A percentile compares a stretch with the other conserved stretches of the same genome.
phyloP scores from a whole-genome alignment of 2,113 vertebrate genomes.

The Clarias gariepinus region DNA sequence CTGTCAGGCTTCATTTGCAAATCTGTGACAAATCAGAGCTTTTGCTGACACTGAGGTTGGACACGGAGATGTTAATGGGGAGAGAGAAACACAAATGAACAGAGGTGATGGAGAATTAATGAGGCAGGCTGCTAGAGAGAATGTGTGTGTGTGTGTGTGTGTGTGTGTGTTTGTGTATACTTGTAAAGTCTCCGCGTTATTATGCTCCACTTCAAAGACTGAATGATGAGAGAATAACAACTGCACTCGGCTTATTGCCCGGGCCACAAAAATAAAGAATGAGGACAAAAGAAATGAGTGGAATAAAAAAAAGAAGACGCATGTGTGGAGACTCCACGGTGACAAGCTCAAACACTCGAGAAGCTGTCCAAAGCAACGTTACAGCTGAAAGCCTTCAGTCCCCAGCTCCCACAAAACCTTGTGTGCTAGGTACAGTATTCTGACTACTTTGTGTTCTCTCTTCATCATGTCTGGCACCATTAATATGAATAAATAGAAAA shows the following conservation, averaged over 20 bases:
- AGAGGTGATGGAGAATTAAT: conserved; percentile 22
- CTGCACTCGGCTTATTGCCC: conserved; percentile 46
- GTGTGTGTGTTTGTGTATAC: not conserved
- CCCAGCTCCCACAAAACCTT: not conserved
- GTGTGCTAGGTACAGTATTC: not conserved
- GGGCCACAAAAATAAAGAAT: not conserved
- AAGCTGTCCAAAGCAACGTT: conserved; percentile 30
- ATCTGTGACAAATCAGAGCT: conserved; percentile 16
- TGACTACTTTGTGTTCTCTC: not conserved
- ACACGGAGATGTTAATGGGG: not conserved
- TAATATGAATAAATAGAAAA: no score
- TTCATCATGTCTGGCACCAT: not conserved
- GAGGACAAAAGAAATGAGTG: conserved; percentile 13
- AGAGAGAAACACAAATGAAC: conserved; percentile 5
- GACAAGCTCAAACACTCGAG: conserved; percentile 27
- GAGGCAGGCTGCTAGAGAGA: not conserved
- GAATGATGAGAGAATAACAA: conserved; percentile 49
- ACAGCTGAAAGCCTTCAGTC: conserved; percentile 5
- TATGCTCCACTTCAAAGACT: conserved; percentile 58
- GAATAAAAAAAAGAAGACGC: conserved; percentile 5
- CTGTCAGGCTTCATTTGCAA: conserved; percentile 22
- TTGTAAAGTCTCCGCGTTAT: conserved; percentile 30
- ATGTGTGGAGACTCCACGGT: conserved; percentile 37
- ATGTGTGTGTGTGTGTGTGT: not conserved
- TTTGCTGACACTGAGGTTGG: not conserved